A percentile compares a stretch with the other conserved stretches of the same genome.
phyloP scores from a whole-genome alignment of 2,113 vertebrate genomes.

The Stictonetta naevosa region DNA sequence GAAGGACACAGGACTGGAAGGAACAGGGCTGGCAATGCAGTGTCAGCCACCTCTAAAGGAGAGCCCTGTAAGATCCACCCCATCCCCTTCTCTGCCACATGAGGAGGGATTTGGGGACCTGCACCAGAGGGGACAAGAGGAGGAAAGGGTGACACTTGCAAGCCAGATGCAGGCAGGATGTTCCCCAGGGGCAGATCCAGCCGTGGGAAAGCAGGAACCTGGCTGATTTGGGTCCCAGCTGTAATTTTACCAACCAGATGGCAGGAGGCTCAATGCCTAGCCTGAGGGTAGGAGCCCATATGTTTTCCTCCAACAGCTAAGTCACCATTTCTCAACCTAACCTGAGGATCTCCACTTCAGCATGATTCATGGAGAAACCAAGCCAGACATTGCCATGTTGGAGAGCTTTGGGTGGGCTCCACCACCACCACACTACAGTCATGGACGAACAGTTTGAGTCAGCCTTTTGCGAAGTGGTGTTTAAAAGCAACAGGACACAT shows the following conservation, averaged over 20 bases:
- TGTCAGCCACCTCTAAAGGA: not conserved
- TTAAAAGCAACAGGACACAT: not conserved
- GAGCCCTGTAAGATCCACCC: not conserved
- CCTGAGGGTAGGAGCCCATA: not conserved
- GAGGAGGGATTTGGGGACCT: not conserved
- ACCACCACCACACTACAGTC: accelerated
- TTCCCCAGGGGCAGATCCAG: not conserved
- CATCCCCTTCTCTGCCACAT: not conserved
- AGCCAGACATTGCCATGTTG: not conserved
- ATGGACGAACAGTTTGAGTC: not conserved
- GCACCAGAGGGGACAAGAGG: not conserved
- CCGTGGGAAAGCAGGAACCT: not conserved
- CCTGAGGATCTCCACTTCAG: not conserved
- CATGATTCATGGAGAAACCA: not conserved
- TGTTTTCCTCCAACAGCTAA: not conserved
- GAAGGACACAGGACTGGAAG: not conserved
- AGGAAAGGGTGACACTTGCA: not conserved
- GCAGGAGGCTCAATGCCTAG: not conserved
- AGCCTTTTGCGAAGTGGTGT: not conserved
- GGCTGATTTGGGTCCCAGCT: not conserved
- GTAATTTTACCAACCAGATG: not conserved
- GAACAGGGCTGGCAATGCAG: not conserved
- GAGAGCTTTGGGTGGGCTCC: not conserved
- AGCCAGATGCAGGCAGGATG: not conserved
- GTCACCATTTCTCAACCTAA: not conserved